Conservation (phyloP, 2,113 vertebrate species). For the Neotoma lepida region DNA sequence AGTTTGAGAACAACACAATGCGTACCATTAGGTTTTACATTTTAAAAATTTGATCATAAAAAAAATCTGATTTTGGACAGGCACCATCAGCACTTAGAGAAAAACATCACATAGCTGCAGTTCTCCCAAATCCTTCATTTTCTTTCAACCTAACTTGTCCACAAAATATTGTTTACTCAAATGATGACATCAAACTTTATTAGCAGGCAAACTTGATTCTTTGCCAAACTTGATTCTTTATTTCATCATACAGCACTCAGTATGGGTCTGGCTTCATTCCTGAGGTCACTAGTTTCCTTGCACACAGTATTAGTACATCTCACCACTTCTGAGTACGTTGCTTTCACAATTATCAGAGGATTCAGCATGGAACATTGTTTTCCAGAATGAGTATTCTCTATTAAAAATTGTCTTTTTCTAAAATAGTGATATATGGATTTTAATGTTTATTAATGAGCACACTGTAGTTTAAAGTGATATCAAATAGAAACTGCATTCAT, state of each 20-base stretch:
- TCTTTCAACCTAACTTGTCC: conserved; percentile 24
- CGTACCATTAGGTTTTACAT: background rate
- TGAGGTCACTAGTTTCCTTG: background rate
- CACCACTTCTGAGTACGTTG: background rate
- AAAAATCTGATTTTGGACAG: background rate
- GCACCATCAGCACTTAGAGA: background rate
- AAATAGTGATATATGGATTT: background rate
- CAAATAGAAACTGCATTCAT: background rate
- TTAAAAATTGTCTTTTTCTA: background rate
- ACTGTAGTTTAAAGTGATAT: conserved; percentile 2
- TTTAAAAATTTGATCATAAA: background rate
- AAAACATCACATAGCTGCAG: background rate
- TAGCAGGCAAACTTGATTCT: background rate
- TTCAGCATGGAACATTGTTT: background rate
- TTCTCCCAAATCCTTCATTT: background rate
- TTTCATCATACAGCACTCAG: background rate
- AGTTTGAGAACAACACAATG: background rate
- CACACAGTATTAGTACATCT: background rate
- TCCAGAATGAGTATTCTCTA: background rate
- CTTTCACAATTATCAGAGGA: background rate
- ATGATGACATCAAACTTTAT: background rate
- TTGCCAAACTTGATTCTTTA: too few relatives aligned
- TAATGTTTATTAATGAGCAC: background rate
- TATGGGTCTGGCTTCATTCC: background rate
- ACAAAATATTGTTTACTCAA: background rate